Evolutionary conservation across 2,888 invertebrate species (phyloP), one percentile per base, ranked within the genome.

Genomic region (Eubasilissa splendida): DNA sequence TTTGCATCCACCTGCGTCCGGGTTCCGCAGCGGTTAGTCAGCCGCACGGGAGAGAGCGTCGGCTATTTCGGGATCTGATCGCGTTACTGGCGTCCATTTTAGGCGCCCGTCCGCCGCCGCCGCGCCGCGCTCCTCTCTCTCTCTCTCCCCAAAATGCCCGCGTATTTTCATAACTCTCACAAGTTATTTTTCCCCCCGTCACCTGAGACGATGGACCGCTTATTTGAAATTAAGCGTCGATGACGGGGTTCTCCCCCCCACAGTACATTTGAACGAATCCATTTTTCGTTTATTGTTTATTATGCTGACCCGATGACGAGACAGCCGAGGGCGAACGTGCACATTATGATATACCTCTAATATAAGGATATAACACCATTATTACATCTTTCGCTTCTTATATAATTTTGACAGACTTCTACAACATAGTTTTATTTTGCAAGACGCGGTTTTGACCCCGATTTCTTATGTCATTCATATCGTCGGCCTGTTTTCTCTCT

Each of bases 51-150:
- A 66, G 66, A 53, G 5, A 22, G 87, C 86, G 85, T 86, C 87
- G 87, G 87, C 91, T 91, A 91, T 91, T 92, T 92, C 89, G 87
- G 85, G 85, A 87, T 88, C 86, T 88, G 91, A 92, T 93, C 93
- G 90, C 91, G 88, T 93, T 93, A 91, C 92, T 89, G 87, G 89
- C 89, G 87, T 88, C 92, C 92, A 92, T 92, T 92, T 93, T 92
- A 91, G 92, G 92, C 91, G 90, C 90, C 91, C 89, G 90, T 90
- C 70, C 52, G 90, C 90, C 91, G 87, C 85, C 85, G 85, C 85
- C 85, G 86, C n/a, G 53, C 79, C 85, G 86, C 85, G 84, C 84
- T 81, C 83, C 81, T 22, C 54, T 65, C 80, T 73, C 77, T 83
- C 81, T 22, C 54, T 65, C 80, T 73, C 77, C 74, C 73, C 77